These are phyloP conservation scores for Speoplatyrhinus poulsoni DNA, from an alignment of 2,113 vertebrate genomes.

Conservation along the genomic window DNA sequence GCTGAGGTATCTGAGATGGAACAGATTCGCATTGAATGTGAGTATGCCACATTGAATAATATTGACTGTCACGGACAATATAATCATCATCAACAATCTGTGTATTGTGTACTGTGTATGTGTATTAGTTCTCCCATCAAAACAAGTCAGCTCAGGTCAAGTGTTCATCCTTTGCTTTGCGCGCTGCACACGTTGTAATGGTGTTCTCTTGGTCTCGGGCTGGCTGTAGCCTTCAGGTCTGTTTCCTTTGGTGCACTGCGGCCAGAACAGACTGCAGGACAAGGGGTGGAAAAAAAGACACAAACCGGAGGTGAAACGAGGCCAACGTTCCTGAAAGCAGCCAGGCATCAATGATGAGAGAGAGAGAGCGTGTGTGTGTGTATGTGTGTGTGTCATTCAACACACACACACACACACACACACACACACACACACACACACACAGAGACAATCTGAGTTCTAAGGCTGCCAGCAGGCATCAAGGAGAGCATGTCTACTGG, in stretches of 20 bases:
- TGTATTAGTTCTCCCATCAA: too few relatives aligned
- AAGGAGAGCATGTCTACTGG: constrained; percentile 40
- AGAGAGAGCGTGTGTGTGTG: neutral
- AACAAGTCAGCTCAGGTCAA: too few relatives aligned
- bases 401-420: constrained; percentile 15
- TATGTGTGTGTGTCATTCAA: constrained; percentile 1
- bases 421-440: constrained; percentile 9
- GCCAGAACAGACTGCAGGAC: constrained; percentile 31
- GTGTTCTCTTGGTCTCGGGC: neutral
- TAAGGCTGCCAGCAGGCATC: constrained; percentile 39
- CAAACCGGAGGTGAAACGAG: constrained; percentile 32
- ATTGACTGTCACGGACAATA: too few relatives aligned
- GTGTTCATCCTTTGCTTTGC: too few relatives aligned
- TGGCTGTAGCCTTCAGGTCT: constrained; percentile 1
- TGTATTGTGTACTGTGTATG: too few relatives aligned
- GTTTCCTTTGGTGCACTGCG: constrained; percentile 38
- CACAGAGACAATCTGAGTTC: constrained; percentile 10
- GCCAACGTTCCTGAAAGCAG: constrained; percentile 38
- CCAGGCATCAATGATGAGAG: constrained; percentile 10
- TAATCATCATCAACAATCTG: too few relatives aligned
- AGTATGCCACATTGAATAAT: constrained; percentile 50
- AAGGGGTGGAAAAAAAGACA: constrained; percentile 5
- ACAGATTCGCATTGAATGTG: constrained; percentile 97
- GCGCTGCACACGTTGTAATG: too few relatives aligned
- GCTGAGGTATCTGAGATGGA: constrained; percentile 98